These are phyloP conservation scores for Ridgeia piscesae DNA, from an alignment of 1,140 invertebrate genomes.

Conservation along the genomic window DNA sequence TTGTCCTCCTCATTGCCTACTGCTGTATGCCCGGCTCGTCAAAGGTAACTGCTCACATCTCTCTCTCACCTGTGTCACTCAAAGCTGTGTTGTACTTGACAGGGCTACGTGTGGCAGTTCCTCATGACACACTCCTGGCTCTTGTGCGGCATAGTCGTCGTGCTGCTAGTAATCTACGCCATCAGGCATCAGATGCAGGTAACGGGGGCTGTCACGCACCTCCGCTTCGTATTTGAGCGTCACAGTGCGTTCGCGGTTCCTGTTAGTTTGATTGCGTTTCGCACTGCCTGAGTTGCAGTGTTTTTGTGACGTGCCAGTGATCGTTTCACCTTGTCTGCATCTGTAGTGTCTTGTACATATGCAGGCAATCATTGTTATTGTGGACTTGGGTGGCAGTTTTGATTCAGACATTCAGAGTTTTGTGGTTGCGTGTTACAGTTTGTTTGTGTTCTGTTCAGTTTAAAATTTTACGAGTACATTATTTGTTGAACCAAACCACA, in stretches of 20 bases:
- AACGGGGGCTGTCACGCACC: not conserved
- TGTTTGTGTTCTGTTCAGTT: constrained; percentile 65
- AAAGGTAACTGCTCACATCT: constrained; percentile 36
- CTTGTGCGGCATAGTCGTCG: not conserved
- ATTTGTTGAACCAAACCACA: no score
- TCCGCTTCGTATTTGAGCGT: not conserved
- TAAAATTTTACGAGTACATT: constrained; percentile 69
- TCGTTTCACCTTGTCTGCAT: constrained; percentile 17
- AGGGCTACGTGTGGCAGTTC: constrained; percentile 31
- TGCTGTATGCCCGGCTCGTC: constrained; percentile 67
- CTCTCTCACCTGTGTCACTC: not conserved
- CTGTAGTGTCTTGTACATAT: constrained; percentile 20
- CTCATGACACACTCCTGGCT: not conserved
- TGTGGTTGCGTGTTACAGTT: constrained; percentile 30
- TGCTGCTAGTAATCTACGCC: not conserved
- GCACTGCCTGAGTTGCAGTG: not conserved
- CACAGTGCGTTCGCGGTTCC: not conserved
- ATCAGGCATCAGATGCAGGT: not conserved
- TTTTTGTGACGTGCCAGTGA: not conserved
- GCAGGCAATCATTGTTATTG: not conserved
- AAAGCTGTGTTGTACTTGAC: constrained; percentile 12
- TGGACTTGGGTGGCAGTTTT: not conserved
- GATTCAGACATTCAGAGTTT: constrained; percentile 19
- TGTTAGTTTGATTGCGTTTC: not conserved
- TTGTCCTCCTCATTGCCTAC: constrained; percentile 75